Base-by-base conservation (phyloP, 2,888 invertebrate species). In the Heliconius ethilla region DNA sequence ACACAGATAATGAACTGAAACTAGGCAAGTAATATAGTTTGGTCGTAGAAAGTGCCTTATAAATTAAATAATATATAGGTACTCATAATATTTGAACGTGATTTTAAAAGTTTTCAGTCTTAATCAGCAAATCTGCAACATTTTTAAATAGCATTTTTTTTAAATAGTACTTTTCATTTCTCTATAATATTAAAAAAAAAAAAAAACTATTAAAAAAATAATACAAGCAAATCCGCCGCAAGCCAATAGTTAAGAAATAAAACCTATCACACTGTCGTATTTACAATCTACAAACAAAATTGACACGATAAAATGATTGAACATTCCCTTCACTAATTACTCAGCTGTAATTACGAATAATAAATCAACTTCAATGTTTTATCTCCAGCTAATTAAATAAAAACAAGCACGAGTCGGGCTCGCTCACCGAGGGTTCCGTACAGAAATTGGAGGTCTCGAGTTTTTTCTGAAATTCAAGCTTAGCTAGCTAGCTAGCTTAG, bases 351-450 rank as follows among this genome's bases (percentile, higher is more conserved):
- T 89, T 88, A 87, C 84, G 84, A 86, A 83, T 83, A 83, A 92
- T 92, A 92, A 91, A 92, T 92, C 90, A 89, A 88, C 86, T 83
- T 85, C 84, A 86, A 84, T 81, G 2, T 83, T 83, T 87, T 91
- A 92, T 92, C 91, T 86, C 82, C 82, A 85, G 85, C 86, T 92
- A 92, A 91, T 92, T 90, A 91, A 92, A 92, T 27, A 27, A 27
- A 27, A 27, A 51, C 45, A 51, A 18, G 18, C 45, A 1, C 45
- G 2, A 51, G 18, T 33, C 33, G 33, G 33, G 33, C 33, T 33
- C 33, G 33, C 33, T 7, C 33, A 33, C 9, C 33, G 33, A 33
- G 33, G 33, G 33, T 33, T 33, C 33, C 33, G 33, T 33, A 33
- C 33, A 9, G 1, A 33, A 33, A 33, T 33, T 33, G 7, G 33